These are phyloP conservation scores for Leptatherina wallacei DNA, from an alignment of 2,797 vertebrate species.

Conservation along the genomic window DNA sequence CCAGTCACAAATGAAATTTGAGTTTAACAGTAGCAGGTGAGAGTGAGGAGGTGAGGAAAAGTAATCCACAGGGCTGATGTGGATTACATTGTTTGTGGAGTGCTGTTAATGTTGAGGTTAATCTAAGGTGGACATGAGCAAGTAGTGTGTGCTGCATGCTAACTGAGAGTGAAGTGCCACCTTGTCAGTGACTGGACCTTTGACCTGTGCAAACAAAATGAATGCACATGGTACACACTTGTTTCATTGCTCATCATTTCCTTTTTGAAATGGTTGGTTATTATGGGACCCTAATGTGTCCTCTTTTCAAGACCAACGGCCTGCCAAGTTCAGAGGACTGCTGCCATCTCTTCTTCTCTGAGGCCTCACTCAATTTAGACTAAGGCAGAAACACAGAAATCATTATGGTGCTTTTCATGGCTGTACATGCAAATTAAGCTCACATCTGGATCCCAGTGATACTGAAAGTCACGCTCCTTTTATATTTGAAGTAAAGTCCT, in stretches of 20 bases:
- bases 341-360: conserved; percentile 5
- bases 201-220: conserved; percentile 15
- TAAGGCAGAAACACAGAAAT: not conserved
- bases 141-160: not conserved
- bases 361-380: not conserved
- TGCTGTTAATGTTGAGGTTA: not conserved
- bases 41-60: not conserved
- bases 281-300: not conserved
- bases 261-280: conserved; percentile 2
- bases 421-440: not conserved
- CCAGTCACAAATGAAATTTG: not conserved
- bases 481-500: not conserved
- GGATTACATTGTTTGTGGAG: not conserved
- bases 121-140: not conserved
- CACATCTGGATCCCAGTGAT: conserved; percentile 8
- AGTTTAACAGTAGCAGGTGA: not conserved
- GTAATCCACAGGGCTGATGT: not conserved
- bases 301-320: conserved; percentile 4
- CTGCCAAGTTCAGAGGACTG: not conserved
- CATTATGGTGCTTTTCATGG: conserved; percentile 1
- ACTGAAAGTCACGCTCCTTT: not conserved
- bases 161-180: not conserved
- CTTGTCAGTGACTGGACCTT: not conserved
- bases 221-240: not conserved
- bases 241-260: not conserved